These are phyloP conservation scores for Drosophila dunni DNA, from an alignment of 1,140 invertebrate species.

Conservation along the genomic window DNA sequence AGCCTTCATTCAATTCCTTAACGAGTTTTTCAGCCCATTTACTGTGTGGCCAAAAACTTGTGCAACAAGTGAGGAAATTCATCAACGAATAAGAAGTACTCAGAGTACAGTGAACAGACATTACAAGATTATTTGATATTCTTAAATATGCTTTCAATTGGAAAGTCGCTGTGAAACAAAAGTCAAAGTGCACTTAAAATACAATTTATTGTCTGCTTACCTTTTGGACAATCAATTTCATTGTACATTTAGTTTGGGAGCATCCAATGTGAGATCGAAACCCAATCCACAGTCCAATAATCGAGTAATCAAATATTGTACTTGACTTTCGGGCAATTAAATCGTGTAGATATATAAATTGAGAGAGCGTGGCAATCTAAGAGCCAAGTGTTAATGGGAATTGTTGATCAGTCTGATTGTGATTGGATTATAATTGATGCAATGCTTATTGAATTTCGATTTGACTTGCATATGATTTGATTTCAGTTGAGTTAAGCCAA, in stretches of 20 bases:
- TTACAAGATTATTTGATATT: slow-evolving; percentile 8
- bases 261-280: slow-evolving; percentile 14
- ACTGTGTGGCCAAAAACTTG: neutral
- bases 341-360: neutral
- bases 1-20: slow-evolving; percentile 33
- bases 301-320: neutral
- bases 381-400: neutral
- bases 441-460: slow-evolving; percentile 1
- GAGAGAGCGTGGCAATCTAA: neutral
- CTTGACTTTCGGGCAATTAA: neutral
- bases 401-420: neutral
- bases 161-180: neutral
- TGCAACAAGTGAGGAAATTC: slow-evolving; percentile 31
- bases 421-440: slow-evolving; percentile 14
- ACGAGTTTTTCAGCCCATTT: slow-evolving; percentile 24
- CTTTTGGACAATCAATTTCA: slow-evolving; percentile 84
- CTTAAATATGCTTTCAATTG: slow-evolving; percentile 10
- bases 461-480: slow-evolving; percentile 18
- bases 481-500: slow-evolving; percentile 6
- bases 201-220: slow-evolving; percentile 43
- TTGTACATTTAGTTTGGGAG: slow-evolving; percentile 77
- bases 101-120: neutral
- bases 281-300: neutral
- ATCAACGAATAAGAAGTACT: neutral
- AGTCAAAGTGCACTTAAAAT: neutral